Evolutionary conservation across 2,888 invertebrate genomes (phyloP).

Genomic region (Ceriagrion tenellum): DNA sequence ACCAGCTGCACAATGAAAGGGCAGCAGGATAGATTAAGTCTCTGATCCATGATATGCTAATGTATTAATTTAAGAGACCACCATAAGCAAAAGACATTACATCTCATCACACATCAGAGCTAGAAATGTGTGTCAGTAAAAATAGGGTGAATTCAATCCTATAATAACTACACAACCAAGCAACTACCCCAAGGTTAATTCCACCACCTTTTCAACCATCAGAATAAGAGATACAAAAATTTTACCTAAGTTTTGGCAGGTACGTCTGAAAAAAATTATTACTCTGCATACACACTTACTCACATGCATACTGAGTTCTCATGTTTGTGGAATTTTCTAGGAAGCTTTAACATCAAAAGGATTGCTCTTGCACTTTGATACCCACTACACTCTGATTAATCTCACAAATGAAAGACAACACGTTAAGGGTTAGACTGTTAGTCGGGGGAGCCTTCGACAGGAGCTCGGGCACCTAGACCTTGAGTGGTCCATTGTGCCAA

Average conservation of each 20-base stretch:
- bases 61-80: neutral
- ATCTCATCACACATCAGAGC: neutral
- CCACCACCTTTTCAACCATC: constrained; percentile 52
- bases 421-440: no score
- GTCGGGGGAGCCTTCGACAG: no score
- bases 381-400: neutral
- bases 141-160: neutral
- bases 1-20: neutral
- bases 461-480: no score
- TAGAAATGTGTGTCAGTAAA: neutral
- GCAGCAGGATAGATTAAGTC: neutral
- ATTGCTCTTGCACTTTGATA: neutral
- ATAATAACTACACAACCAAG: neutral
- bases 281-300: neutral
- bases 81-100: neutral
- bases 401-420: neutral
- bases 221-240: constrained; percentile 25
- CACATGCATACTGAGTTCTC: neutral
- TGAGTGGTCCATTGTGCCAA: no score
- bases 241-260: constrained; percentile 37
- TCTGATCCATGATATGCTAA: neutral
- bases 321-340: neutral
- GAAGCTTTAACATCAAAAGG: constrained; percentile 34
- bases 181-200: constrained; percentile 11
- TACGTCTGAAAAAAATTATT: constrained; percentile 44